Conservation (phyloP, 2,888 invertebrate genomes). For the Melipona bicolor region DNA sequence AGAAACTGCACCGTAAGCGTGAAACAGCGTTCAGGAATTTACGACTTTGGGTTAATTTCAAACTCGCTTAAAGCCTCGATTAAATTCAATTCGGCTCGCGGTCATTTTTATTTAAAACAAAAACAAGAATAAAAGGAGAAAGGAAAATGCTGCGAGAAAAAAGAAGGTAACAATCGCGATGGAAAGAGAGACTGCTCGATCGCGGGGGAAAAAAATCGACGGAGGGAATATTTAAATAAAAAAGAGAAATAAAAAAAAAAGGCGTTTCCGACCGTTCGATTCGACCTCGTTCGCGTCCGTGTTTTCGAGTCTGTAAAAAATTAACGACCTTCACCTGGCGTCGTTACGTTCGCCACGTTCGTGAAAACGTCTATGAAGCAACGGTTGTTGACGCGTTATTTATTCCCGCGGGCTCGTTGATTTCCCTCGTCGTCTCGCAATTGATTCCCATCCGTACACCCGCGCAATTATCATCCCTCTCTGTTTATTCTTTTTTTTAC, state of each 20-base stretch:
- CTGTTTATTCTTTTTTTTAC: background rate
- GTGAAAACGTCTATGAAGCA: slow-evolving; percentile 48
- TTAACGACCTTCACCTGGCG: slow-evolving; percentile 64
- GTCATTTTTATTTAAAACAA: background rate
- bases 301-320: slow-evolving; percentile 62
- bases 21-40: background rate
- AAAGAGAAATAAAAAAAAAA: slow-evolving; percentile 3
- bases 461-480: slow-evolving; percentile 32
- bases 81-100: background rate
- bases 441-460: slow-evolving; percentile 50
- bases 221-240: slow-evolving; percentile 33
- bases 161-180: background rate
- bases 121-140: too few species aligned
- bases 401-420: slow-evolving; percentile 50
- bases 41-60: slow-evolving; percentile 8
- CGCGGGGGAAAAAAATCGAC: background rate
- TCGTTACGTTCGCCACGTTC: slow-evolving; percentile 2
- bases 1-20: background rate
- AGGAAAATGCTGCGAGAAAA: background rate
- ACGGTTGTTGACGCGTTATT: slow-evolving; percentile 54
- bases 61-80: background rate
- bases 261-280: slow-evolving; percentile 11
- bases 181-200: background rate
- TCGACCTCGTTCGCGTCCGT: slow-evolving; percentile 28
- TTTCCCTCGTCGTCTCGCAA: slow-evolving; percentile 51